A percentile compares a stretch with the other conserved stretches of the same genome.
phyloP scores from a whole-genome alignment of 2,113 vertebrate genomes.

The Plecturocebus donacophilus region DNA sequence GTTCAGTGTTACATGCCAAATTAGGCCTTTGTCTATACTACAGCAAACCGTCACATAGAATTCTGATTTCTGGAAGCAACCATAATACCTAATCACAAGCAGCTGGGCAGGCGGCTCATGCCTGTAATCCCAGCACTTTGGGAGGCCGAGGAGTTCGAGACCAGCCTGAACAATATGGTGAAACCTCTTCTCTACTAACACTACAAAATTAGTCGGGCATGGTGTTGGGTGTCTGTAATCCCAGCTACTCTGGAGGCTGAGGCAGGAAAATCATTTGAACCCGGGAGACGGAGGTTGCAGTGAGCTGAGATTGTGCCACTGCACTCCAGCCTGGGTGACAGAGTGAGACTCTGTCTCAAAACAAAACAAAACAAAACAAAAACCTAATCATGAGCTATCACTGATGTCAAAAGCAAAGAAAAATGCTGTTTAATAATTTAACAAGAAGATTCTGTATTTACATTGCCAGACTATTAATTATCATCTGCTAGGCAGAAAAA shows the following conservation, averaged over 20 bases:
- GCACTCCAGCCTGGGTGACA: no score
- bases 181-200: no score
- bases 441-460: not conserved
- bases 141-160: no score
- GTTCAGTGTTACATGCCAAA: not conserved
- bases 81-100: not conserved
- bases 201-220: no score
- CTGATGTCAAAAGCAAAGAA: not conserved
- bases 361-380: not conserved
- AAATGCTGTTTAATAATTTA: not conserved
- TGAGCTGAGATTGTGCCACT: no score
- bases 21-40: not conserved
- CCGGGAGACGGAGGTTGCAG: fast-evolving
- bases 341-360: no score
- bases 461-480: not conserved
- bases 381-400: not conserved
- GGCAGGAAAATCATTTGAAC: no score
- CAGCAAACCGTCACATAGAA: not conserved
- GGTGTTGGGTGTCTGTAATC: no score
- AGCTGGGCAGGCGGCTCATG: no score
- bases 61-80: not conserved
- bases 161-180: no score
- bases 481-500: not conserved
- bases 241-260: no score
- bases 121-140: no score